Percentiles rank a stretch among this genome's conserved stretches.
phyloP scores from a whole-genome alignment of 2,113 vertebrate species.

The Protobothrops flavoviridis region DNA sequence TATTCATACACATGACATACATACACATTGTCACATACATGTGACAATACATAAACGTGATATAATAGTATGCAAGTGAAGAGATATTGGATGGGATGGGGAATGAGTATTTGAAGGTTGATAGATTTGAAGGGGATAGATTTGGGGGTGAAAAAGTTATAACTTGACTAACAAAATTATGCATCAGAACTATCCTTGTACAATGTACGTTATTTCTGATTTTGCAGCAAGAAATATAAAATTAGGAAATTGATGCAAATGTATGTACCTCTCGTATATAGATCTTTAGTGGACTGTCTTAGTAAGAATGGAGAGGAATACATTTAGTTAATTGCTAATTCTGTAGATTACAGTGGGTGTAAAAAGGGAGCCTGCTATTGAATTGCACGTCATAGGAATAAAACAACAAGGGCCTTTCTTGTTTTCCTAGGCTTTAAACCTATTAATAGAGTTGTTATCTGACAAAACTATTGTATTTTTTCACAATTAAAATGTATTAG shows the following conservation, averaged over 20 bases:
- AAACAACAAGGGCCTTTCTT: constrained; percentile 55
- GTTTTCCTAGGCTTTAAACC: constrained; percentile 63
- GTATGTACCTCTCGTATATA: constrained; percentile 10
- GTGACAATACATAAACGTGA: not conserved
- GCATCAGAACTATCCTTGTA: not conserved
- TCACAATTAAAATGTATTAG: constrained; percentile 76
- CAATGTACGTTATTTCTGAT: not conserved
- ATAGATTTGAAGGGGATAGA: too few relatives aligned
- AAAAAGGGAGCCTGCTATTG: constrained; percentile 53
- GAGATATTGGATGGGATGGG: not conserved
- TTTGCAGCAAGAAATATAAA: constrained; percentile 34
- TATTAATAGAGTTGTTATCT: constrained; percentile 73
- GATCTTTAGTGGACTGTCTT: constrained; percentile 42
- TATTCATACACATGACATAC: not conserved
- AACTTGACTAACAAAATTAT: not conserved
- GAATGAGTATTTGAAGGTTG: not conserved
- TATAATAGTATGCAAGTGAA: not conserved
- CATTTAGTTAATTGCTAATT: constrained; percentile 67
- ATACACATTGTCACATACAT: not conserved
- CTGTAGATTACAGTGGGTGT: constrained; percentile 43
- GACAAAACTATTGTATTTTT: constrained; percentile 69
- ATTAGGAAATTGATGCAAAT: constrained; percentile 44
- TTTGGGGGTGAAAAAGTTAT: not conserved
- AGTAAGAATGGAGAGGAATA: constrained; percentile 32
- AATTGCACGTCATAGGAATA: constrained; percentile 55